Evolutionary conservation across 2,888 invertebrate species (phyloP).

Genomic region (Andrena trimmerana): DNA sequence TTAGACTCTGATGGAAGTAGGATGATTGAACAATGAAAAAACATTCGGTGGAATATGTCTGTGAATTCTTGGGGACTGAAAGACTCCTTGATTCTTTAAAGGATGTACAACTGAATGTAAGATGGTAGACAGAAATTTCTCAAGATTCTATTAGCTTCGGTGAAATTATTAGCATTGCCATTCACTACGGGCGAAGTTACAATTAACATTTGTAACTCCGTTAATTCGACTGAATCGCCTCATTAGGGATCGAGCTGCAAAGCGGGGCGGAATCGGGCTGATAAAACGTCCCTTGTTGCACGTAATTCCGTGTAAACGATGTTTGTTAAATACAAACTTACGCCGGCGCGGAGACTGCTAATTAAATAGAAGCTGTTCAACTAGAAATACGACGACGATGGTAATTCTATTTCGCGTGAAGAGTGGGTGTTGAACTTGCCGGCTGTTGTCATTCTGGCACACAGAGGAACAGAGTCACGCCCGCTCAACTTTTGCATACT

Average conservation of each 20-base stretch:
- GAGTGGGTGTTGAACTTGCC: neutral
- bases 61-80: too few species aligned
- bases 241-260: neutral
- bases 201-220: neutral
- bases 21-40: too few species aligned
- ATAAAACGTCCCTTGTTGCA: conserved; percentile 14
- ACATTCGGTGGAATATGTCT: too few species aligned
- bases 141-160: neutral
- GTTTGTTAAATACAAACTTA: conserved; percentile 31
- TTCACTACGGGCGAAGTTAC: neutral
- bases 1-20: too few species aligned
- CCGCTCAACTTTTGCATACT: neutral
- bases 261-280: neutral
- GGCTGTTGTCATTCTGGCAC: neutral
- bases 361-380: conserved; percentile 29
- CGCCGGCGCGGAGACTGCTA: conserved; percentile 5
- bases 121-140: too few species aligned
- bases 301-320: conserved; percentile 18
- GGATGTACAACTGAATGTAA: too few species aligned
- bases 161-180: neutral
- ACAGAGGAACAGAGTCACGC: conserved; percentile 10
- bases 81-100: too few species aligned
- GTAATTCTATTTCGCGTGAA: conserved; percentile 4
- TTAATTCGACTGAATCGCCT: conserved; percentile 9
- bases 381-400: conserved; percentile 12